Evolutionary conservation across 2,888 invertebrate genomes (phyloP), one percentile per base, ranked within the genome.

Genomic region (Papilio demoleus): DNA sequence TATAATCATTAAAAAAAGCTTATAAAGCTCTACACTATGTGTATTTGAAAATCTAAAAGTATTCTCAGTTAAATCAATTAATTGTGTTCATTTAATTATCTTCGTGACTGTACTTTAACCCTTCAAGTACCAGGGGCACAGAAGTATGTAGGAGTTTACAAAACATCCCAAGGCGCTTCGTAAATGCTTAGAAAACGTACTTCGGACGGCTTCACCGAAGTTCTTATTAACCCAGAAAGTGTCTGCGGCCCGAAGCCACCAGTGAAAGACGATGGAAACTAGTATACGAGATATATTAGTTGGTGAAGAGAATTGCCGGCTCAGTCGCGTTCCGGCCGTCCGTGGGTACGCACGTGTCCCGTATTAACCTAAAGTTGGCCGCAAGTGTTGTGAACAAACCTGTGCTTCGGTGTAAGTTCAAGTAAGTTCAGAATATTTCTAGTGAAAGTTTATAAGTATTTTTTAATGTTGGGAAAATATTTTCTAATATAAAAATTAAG

Each of bases 141-240:
- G 87, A 85, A 81, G 81, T 85, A 80, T 80, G 70, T 68, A 79
- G 79, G n/a, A n/a, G n/a, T 22, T 12, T 17, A 8, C 40, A 53
- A 53, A 38, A 27, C 64, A 40, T 19, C n/a, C 79, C 77, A 77
- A 62, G 67, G 61, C 79, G 83, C 83, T 90, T 90, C 88, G 90
- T 90, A 90, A 90, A 88, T 83, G 83, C 88, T 87, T 90, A 90
- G 90, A 91, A 90, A 88, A 85, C 87, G 81, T 82, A 84, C 81
- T 81, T 83, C 12, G 8, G 79, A 77, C 75, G 75, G 75, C 81
- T 79, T 79, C 77, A 82, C 81, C 82, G 81, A 84, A 81, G 81
- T 90, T 85, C 88, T 90, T 90, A 90, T 91, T 91, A 91, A 91
- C 91, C 91, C 90, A 91, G 89, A 91, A 90, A 90, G 84, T 83